Conservation (phyloP, 2,113 vertebrate species). For the Pangasianodon gigas region DNA sequence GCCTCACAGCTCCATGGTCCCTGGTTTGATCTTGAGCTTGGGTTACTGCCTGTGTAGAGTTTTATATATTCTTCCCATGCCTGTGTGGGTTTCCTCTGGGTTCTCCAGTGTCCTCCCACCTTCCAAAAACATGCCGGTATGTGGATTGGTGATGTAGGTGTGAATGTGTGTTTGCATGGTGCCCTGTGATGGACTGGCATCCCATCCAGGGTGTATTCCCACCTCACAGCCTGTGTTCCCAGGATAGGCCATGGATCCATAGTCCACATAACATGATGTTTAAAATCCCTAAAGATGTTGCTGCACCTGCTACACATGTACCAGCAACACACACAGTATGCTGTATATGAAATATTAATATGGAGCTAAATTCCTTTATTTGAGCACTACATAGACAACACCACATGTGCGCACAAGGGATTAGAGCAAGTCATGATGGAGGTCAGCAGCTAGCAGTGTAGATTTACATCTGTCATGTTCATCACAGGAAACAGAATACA, state of each 20-base stretch:
- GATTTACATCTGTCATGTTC: conserved; percentile 44
- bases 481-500: conserved; percentile 32
- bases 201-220: background rate
- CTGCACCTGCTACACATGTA: background rate
- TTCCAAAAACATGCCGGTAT: background rate
- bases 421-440: conserved; percentile 19
- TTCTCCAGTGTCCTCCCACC: background rate
- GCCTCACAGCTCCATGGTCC: background rate
- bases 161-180: background rate
- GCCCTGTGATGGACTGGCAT: background rate
- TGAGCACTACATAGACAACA: background rate
- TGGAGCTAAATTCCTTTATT: background rate
- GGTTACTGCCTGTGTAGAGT: background rate
- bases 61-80: background rate
- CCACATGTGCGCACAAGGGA: background rate
- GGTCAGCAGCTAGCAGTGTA: conserved; percentile 39
- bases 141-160: background rate
- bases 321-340: background rate
- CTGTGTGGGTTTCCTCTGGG: background rate
- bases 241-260: background rate
- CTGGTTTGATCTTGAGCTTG: background rate
- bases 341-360: background rate
- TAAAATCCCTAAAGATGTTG: background rate
- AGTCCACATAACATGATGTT: background rate
- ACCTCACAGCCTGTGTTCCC: background rate